Base-by-base conservation (phyloP, 2,888 invertebrate species). In the Ommatoiulus sabulosus region DNA sequence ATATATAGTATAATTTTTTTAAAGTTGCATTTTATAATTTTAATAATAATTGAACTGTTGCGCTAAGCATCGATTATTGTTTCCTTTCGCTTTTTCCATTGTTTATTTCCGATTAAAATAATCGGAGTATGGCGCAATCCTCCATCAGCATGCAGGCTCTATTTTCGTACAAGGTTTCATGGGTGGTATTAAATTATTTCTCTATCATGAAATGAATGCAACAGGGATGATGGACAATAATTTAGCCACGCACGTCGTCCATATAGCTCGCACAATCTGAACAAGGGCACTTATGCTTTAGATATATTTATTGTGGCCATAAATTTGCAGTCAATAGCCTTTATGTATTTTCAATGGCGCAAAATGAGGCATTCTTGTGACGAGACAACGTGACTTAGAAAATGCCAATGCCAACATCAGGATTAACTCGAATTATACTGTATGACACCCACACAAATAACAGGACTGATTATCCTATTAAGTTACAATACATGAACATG, bases 261-360 rank as follows among this genome's bases (percentile, higher is more conserved):
- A 72, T 72, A 72, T 72, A 24, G 72, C 72, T 72, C 24, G 72
- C 72, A 20, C 72, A 72, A 72, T 72, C 72, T 24, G 24, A 72
- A 72, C 72, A 72, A 20, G 72, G 72, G 72, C 72, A 72, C 72
- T 72, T 72, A 72, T 72, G 72, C n/a, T 72, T 72, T 72, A 72
- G 72, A 72, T 72, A 72, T 72, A 72, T 72, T 72, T 72, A 72
- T 72, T 72, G 72, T 72, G 24, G 72, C 24, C 20, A 72, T 72
- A 72, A 72, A 72, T 72, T 24, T 24, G 72, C 72, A 72, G 72
- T 72, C 72, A 72, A 72, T 72, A 72, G 24, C 72, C 72, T 72
- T 72, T 72, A 72, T 72, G 20, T 72, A 72, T 72, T 72, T 72
- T 72, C 72, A 24, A 72, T 72, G n/a, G 72, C n/a, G 3, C 5